Percentiles rank a stretch among this genome's conserved stretches.
Conservation (phyloP, 2,113 vertebrate species). For the Epinephelus moara region DNA sequence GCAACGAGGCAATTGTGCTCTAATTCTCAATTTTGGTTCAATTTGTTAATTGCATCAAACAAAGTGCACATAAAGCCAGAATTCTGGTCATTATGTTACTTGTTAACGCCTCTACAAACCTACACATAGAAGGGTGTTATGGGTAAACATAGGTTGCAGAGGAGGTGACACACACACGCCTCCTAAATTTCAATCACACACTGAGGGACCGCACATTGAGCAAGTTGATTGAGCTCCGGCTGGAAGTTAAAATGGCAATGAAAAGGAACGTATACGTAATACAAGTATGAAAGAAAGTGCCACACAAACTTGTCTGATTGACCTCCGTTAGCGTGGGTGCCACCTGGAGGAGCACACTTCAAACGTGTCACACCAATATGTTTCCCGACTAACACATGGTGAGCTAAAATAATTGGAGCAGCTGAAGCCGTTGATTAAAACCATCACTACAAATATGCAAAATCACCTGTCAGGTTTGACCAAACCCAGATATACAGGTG, state of each 20-base stretch:
- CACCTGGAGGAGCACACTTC: not conserved
- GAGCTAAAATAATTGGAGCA: not conserved
- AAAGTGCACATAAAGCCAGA: not conserved
- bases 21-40: not conserved
- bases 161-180: not conserved
- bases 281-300: not conserved
- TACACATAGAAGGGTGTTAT: not conserved
- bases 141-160: not conserved
- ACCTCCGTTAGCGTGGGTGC: not conserved
- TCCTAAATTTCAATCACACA: not conserved
- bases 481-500: not conserved
- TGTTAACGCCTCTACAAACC: not conserved
- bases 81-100: not conserved
- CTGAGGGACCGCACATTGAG: not conserved
- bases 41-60: not conserved
- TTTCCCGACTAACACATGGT: not conserved
- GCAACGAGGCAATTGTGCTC: not conserved
- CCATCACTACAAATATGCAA: not conserved
- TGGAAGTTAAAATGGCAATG: not conserved
- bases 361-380: not conserved
- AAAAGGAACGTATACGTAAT: not conserved
- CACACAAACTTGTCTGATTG: no score
- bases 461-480: not conserved
- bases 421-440: not conserved
- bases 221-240: not conserved